These are phyloP conservation scores for Phataginus tricuspis DNA, from an alignment of 2,797 vertebrate genomes.

Conservation along the genomic window DNA sequence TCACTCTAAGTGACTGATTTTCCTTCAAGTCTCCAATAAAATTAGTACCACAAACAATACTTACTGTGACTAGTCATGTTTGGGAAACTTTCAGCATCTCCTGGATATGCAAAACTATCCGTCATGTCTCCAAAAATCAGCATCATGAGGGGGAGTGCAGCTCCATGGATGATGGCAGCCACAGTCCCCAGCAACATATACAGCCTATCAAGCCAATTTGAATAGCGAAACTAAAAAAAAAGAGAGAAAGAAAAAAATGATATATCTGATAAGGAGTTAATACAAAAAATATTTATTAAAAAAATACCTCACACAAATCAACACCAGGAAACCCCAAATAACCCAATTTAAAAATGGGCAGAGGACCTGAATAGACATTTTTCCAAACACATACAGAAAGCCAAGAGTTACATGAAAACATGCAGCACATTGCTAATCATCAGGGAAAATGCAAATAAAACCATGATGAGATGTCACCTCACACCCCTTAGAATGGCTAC, in stretches of 20 bases:
- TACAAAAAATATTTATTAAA: too few relatives aligned
- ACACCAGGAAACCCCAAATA: too few relatives aligned
- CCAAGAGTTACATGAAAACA: too few relatives aligned
- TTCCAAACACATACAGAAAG: too few relatives aligned
- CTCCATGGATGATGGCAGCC: slow-evolving; percentile 90
- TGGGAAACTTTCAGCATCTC: rapidly evolving
- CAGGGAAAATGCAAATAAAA: too few relatives aligned
- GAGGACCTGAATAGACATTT: too few relatives aligned
- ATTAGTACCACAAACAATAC: not conserved
- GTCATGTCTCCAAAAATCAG: slow-evolving; percentile 96
- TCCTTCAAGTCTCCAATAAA: not conserved
- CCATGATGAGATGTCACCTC: too few relatives aligned
- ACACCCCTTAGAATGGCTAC: too few relatives aligned
- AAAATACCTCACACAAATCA: too few relatives aligned
- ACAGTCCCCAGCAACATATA: slow-evolving; percentile 89
- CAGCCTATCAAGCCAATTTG: slow-evolving; percentile 86
- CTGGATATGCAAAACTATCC: slow-evolving; percentile 88
- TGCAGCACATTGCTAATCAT: too few relatives aligned
- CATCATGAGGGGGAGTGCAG: slow-evolving; percentile 90
- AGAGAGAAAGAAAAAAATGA: not conserved
- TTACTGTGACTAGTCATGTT: not conserved
- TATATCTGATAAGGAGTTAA: too few relatives aligned
- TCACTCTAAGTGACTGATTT: not conserved
- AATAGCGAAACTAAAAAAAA: slow-evolving; percentile 93
- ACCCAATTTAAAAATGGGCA: too few relatives aligned